phyloP scores from a whole-genome alignment of 1,140 invertebrate genomes.

The Drosophila takahashii region DNA sequence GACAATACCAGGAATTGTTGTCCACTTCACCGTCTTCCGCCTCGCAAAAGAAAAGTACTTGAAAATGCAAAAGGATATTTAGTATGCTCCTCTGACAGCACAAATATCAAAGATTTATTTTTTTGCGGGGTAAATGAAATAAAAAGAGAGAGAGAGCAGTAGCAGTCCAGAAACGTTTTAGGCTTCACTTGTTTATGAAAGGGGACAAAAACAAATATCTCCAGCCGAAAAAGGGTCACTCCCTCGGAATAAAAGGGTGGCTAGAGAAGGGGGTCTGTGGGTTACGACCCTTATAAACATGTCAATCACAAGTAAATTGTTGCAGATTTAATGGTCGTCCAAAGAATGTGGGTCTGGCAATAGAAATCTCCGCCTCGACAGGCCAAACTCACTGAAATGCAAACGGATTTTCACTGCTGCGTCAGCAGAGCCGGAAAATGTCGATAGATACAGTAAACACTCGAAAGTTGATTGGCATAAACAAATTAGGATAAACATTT shows the following conservation, averaged over 20 bases:
- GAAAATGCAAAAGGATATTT: slow-evolving; percentile 72
- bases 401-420: slow-evolving; percentile 53
- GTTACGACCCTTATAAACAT: slow-evolving; percentile 78
- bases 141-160: slow-evolving; percentile 1
- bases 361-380: slow-evolving; percentile 21
- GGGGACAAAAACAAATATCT: slow-evolving; percentile 28
- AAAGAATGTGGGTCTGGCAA: slow-evolving; percentile 45
- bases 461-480: background rate
- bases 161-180: slow-evolving; percentile 45
- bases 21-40: slow-evolving; percentile 12
- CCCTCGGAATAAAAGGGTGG: background rate
- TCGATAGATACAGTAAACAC: background rate
- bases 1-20: slow-evolving; percentile 62
- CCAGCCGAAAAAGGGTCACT: slow-evolving; percentile 6
- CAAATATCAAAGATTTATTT: slow-evolving; percentile 78
- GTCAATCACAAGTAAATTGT: slow-evolving; percentile 82
- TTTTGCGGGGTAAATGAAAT: slow-evolving; percentile 17
- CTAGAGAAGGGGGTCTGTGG: background rate
- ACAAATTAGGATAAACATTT: no score
- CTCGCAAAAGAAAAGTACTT: slow-evolving; percentile 45
- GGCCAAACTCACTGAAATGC: slow-evolving; percentile 51
- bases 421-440: slow-evolving; percentile 38
- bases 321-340: slow-evolving; percentile 74
- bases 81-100: slow-evolving; percentile 63
- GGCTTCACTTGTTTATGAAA: slow-evolving; percentile 60